Percentiles rank a stretch among this genome's conserved stretches.
Evolutionary conservation across 2,888 invertebrate genomes (phyloP).

Genomic region (Pardosa pseudoannulata): DNA sequence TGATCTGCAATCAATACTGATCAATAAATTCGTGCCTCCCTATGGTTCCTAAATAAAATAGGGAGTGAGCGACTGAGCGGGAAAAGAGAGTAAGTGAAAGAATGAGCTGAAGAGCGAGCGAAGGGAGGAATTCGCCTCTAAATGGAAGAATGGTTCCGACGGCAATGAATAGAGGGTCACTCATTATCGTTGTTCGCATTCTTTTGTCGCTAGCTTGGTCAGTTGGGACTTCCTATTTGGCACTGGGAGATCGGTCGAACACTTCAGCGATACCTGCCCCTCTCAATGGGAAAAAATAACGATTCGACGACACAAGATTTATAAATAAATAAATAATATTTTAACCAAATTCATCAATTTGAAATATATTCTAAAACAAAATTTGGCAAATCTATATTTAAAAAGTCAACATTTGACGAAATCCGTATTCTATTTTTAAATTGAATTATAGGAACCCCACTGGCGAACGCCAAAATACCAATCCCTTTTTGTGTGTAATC

Average conservation of each 20-base stretch:
- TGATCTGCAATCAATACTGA: conserved; percentile 71
- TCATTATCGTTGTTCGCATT: conserved; percentile 67
- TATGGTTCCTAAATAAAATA: conserved; percentile 44
- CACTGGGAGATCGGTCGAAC: not conserved
- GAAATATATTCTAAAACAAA: too few relatives aligned
- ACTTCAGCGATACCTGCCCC: not conserved
- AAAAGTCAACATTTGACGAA: too few relatives aligned
- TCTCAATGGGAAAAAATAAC: too few relatives aligned
- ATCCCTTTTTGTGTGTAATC: too few relatives aligned
- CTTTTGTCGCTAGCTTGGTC: conserved; percentile 19
- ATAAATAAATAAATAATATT: too few relatives aligned
- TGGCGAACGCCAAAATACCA: too few relatives aligned
- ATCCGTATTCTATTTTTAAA: too few relatives aligned
- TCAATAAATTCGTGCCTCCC: conserved; percentile 45
- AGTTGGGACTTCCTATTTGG: not conserved
- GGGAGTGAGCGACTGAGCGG: conserved; percentile 24
- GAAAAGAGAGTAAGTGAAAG: not conserved
- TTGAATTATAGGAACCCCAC: too few relatives aligned
- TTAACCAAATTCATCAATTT: too few relatives aligned
- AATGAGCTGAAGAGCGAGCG: conserved; percentile 8
- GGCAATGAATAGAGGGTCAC: conserved; percentile 70
- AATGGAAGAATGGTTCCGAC: conserved; percentile 37
- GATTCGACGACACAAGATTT: too few relatives aligned
- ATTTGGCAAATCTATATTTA: too few relatives aligned
- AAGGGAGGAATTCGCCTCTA: conserved; percentile 35